Conservation (phyloP, 2,113 vertebrate genomes). For the Odocoileus hemionus region DNA sequence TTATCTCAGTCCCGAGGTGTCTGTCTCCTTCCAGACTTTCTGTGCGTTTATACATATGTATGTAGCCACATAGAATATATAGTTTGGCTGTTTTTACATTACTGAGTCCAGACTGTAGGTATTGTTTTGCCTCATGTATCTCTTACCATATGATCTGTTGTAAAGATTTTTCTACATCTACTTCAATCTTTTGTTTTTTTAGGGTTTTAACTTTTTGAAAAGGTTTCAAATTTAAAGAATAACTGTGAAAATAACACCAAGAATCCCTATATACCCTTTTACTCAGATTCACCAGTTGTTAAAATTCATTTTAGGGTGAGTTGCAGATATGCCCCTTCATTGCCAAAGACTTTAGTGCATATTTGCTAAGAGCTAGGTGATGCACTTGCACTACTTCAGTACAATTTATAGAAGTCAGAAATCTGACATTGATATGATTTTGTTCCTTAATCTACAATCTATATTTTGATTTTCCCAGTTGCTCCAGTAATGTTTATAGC, state of each 20-base stretch:
- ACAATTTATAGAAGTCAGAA: neutral
- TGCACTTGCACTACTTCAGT: neutral
- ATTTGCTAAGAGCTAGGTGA: neutral
- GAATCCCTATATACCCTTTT: neutral
- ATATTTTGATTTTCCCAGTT: neutral
- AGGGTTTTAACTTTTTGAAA: constrained; percentile 18
- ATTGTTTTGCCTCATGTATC: neutral
- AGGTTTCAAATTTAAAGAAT: constrained; percentile 27
- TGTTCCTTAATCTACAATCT: neutral
- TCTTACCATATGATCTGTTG: neutral
- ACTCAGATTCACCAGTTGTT: neutral
- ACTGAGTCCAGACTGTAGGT: neutral
- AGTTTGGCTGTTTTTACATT: neutral
- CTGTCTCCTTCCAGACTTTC: neutral
- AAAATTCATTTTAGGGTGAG: neutral
- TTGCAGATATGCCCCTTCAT: neutral
- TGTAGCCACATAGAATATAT: neutral
- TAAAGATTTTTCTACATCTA: neutral
- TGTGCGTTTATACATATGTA: neutral
- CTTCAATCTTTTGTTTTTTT: neutral
- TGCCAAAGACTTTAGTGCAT: neutral
- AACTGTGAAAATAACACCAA: neutral
- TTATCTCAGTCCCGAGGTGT: neutral
- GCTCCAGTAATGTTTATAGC: neutral
- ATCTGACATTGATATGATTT: neutral